Base-by-base conservation (phyloP, 2,113 vertebrate genomes). In the Litocranius walleri region DNA sequence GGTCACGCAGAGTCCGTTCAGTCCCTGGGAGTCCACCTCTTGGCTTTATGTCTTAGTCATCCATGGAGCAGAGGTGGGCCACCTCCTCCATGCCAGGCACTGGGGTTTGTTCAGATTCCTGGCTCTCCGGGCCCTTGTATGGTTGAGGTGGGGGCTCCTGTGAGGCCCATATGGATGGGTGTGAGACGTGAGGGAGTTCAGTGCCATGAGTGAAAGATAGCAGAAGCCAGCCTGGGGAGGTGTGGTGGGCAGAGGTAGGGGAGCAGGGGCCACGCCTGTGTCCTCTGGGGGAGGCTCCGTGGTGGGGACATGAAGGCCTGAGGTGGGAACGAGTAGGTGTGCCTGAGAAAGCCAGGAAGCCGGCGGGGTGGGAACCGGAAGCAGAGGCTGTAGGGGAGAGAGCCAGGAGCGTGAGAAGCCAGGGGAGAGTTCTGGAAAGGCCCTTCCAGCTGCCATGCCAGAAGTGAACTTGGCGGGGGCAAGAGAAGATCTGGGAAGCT, bases 331-430 rank as follows among this genome's bases (percentile, higher is more conserved):
- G 3, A 40, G 57, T 21, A 30, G 23, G 23, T 61, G 15, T 91
- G 83, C 33, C 43, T 36, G 13, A 74, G 91, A 56, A 74, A 48
- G 21, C 64, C n/a, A 45, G 40, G 30, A 56, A 21, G 21, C 30
- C 0, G 0, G 17, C 3, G 2, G 7, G 15, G 3, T 59, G 7
- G 2, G 57, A 52, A 19, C n/a, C 13, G 21, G 10, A 43, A 25
- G 48, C 6, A 29, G 23, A 67, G 56, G 30, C 33, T 21, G 12
- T 14, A 3, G 8, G 9, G 12, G 27, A 45, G 19, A 56, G 91
- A 88, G 21, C 48, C 82, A 50, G 77, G 78, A 43, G 13, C 1
- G 0, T 29, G 56, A 57, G 64, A 36, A 81, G 29, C 36, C 50
- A 2, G n/a, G 17, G 36, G 67, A 77, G 15, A 81, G 54, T 50